Evolutionary conservation across 1,140 invertebrate species (phyloP).

Genomic region (Euura saliciscinereae): DNA sequence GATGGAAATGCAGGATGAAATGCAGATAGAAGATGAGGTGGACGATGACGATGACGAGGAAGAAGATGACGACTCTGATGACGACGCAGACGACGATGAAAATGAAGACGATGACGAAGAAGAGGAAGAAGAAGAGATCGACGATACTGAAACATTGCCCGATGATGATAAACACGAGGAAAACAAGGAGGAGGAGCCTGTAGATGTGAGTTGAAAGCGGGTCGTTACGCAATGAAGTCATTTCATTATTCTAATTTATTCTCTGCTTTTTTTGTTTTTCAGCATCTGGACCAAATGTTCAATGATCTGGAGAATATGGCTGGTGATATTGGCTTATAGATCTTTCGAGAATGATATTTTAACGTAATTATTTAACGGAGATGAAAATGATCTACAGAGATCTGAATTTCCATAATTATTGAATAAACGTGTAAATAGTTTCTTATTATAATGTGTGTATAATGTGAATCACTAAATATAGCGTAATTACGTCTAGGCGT

Average conservation of each 20-base stretch:
- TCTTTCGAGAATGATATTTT: constrained; percentile 7
- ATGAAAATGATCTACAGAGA: too few species aligned
- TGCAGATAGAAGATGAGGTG: constrained; percentile 30
- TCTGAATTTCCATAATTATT: not conserved
- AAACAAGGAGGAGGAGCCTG: constrained; percentile 24
- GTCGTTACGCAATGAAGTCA: constrained; percentile 7
- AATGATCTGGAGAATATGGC: constrained; percentile 50
- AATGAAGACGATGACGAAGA: constrained; percentile 40
- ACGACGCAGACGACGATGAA: constrained; percentile 46
- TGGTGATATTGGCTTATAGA: constrained; percentile 43
- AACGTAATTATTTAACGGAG: constrained; percentile 6
- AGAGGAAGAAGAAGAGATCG: constrained; percentile 43
- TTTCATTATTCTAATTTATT: constrained; percentile 15
- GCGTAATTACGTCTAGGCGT: not conserved
- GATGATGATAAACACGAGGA: constrained; percentile 25
- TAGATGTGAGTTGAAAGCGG: constrained; percentile 40
- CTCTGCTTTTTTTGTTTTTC: constrained; percentile 30
- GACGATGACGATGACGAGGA: constrained; percentile 37
- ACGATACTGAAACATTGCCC: constrained; percentile 5
- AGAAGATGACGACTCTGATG: constrained; percentile 35
- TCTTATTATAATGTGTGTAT: constrained; percentile 20
- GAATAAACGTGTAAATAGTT: not conserved
- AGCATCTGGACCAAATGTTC: constrained; percentile 56
- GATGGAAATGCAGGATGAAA: constrained; percentile 36
- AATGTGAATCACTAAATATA: constrained; percentile 17